Base-by-base conservation (phyloP, 2,888 invertebrate species). In the Melieria picta region DNA sequence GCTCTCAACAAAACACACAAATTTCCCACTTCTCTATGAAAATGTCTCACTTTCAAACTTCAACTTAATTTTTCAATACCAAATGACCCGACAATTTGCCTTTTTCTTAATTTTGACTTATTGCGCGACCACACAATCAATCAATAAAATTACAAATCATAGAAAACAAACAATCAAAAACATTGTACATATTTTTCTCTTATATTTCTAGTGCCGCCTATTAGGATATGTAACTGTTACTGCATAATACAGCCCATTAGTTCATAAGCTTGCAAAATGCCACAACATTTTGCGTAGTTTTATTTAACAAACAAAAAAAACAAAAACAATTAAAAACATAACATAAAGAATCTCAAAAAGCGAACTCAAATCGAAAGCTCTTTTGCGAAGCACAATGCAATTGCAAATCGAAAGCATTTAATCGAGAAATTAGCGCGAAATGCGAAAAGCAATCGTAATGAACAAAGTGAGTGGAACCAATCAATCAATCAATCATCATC, bases 121-220 rank as follows among this genome's bases (percentile, higher is more conserved):
- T n/a, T n/a, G n/a, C n/a, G n/a, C n/a, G 30, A 30, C 30, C 30
- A 30, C 30, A 30, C 30, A 30, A 30, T 30, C 30, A 30, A 30
- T 30, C 30, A 30, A 30, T 30, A 30, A 30, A 30, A 30, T 30
- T 30, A 30, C 30, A 30, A 30, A 30, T 30, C 30, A 30, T 30
- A 30, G 30, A 30, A 30, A 30, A 30, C 30, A 30, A 30, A 30
- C 30, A 30, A 30, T 2, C 30, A 30, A 30, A 30, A 42, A 62
- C 46, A 48, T 70, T 64, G 58, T 64, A 60, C 58, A 70, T 65
- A 64, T 75, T 74, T 75, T 75, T 79, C 80, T 81, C 81, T 84
- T 83, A 81, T 82, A 82, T 81, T 87, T 86, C 86, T 87, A 86
- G 86, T 86, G 86, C 86, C 86, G 85, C 87, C 84, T 87, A 86